These are phyloP conservation scores for Monomorium pharaonis DNA, from an alignment of 1,140 invertebrate genomes.

Conservation along the genomic window DNA sequence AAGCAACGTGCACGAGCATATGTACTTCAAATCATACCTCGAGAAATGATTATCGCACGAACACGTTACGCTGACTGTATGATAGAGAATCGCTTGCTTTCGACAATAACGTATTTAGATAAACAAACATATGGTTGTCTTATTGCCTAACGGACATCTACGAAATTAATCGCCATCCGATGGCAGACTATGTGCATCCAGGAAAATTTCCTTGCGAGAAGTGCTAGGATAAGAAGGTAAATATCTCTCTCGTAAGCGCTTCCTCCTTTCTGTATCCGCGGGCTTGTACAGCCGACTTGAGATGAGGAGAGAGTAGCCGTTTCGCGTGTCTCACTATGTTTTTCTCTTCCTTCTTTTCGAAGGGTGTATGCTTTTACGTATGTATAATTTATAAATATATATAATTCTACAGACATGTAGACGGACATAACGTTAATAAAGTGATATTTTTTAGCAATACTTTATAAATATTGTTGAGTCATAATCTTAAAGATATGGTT, in stretches of 20 bases:
- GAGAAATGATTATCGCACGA: not conserved
- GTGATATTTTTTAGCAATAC: not conserved
- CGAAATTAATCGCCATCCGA: not conserved
- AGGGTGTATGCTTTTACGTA: not conserved
- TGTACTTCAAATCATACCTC: not conserved
- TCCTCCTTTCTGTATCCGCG: conserved; percentile 14
- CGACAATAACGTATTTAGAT: not conserved
- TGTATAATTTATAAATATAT: not conserved
- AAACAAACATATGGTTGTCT: not conserved
- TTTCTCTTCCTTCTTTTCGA: not conserved
- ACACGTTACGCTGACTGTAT: not conserved
- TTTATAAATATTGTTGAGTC: not conserved
- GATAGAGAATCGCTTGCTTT: not conserved
- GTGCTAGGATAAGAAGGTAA: conserved; percentile 2
- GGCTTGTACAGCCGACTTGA: not conserved
- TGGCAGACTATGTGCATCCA: not conserved
- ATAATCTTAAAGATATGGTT: not conserved
- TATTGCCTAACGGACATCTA: not conserved
- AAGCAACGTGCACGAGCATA: not conserved
- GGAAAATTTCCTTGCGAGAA: not conserved
- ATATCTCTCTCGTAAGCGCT: not conserved
- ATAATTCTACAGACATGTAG: not conserved
- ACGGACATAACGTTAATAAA: not conserved
- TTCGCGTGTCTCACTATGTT: not conserved
- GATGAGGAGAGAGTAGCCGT: conserved; percentile 16